A percentile compares a stretch with the other conserved stretches of the same genome.
These are phyloP conservation scores for Xylota segnis DNA, from an alignment of 2,888 invertebrate species.

Conservation along the genomic window DNA sequence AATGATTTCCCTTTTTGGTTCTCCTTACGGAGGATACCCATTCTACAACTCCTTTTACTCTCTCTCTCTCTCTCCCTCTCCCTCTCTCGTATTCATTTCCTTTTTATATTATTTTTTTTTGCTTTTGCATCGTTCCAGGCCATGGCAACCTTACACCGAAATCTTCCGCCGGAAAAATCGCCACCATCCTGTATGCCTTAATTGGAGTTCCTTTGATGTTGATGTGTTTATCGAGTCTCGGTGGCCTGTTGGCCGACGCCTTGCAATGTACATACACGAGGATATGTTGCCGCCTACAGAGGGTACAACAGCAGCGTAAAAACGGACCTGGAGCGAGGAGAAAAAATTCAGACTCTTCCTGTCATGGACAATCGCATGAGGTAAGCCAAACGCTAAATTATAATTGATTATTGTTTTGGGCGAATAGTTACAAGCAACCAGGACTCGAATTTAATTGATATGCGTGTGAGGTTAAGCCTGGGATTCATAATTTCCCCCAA, in stretches of 20 bases:
- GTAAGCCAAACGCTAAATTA: slow-evolving; percentile 75
- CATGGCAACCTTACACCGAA: slow-evolving; percentile 94
- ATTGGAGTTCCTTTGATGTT: slow-evolving; percentile 95
- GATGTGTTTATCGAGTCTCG: slow-evolving; percentile 93
- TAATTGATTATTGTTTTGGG: slow-evolving; percentile 63
- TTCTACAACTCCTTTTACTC: slow-evolving; percentile 13
- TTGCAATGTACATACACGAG: slow-evolving; percentile 87
- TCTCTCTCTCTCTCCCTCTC: not conserved
- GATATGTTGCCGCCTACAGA: slow-evolving; percentile 81
- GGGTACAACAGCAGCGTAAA: slow-evolving; percentile 51
- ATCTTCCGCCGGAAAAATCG: slow-evolving; percentile 92
- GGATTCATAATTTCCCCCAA: slow-evolving; percentile 36
- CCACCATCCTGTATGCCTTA: slow-evolving; percentile 94
- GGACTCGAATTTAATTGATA: slow-evolving; percentile 46
- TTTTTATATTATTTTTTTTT: slow-evolving; percentile 24
- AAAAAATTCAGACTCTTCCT: slow-evolving; percentile 69
- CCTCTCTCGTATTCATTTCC: slow-evolving; percentile 55
- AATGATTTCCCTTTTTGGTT: slow-evolving; percentile 46
- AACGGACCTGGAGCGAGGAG: slow-evolving; percentile 24
- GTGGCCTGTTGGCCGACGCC: slow-evolving; percentile 91
- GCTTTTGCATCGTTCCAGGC: slow-evolving; percentile 86
- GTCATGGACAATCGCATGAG: slow-evolving; percentile 78
- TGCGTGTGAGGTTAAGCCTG: not conserved
- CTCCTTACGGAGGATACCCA: no score
- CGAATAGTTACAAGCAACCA: not conserved